phyloP scores from a whole-genome alignment of 2,113 vertebrate species.

The Apteryx mantelli region DNA sequence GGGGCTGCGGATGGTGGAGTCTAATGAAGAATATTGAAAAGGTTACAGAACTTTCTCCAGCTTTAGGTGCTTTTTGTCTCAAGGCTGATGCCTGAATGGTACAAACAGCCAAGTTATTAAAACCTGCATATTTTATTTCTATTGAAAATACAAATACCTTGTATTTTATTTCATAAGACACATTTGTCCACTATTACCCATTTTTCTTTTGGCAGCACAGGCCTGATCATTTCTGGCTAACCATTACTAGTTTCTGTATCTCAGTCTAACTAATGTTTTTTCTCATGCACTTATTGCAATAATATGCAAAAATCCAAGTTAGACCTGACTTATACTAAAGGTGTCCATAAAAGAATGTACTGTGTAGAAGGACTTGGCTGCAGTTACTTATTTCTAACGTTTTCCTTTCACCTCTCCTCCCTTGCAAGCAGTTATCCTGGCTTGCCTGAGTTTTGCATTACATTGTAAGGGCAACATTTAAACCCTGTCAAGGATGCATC shows the following conservation, averaged over 20 bases:
- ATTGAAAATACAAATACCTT: background rate
- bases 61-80: conserved; percentile 43
- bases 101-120: conserved; percentile 6
- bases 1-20: conserved; percentile 47
- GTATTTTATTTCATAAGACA: background rate
- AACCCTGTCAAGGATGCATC: background rate
- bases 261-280: background rate
- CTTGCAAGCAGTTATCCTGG: background rate
- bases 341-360: background rate
- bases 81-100: background rate
- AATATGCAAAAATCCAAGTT: background rate
- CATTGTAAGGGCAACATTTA: background rate
- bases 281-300: background rate
- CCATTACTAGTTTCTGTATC: background rate
- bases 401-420: background rate
- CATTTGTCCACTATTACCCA: background rate
- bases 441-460: background rate
- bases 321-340: background rate
- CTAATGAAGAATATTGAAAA: conserved; percentile 76
- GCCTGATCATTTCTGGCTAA: background rate
- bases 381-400: background rate
- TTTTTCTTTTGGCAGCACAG: background rate
- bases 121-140: background rate
- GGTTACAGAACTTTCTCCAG: conserved; percentile 58
- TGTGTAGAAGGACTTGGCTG: background rate